These are phyloP conservation scores for Clarias fuscus DNA, from an alignment of 2,797 vertebrate species.

Conservation along the genomic window DNA sequence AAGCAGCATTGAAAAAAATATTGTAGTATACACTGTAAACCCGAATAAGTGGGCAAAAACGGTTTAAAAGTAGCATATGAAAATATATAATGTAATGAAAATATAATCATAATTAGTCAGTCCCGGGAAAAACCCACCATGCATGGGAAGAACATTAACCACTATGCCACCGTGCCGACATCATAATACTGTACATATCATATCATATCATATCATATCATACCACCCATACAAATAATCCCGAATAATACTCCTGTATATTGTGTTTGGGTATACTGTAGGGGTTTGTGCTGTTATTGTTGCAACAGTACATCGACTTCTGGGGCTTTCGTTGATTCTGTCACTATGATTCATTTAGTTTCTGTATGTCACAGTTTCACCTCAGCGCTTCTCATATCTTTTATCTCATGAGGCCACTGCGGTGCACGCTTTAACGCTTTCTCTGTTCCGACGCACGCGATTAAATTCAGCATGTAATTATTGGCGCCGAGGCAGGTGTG, in stretches of 20 bases:
- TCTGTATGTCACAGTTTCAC: neutral
- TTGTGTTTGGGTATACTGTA: too few species aligned
- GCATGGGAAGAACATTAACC: too few species aligned
- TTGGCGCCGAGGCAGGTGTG: constrained; percentile 1
- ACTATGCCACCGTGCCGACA: neutral
- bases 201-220: neutral
- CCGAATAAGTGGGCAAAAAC: too few species aligned
- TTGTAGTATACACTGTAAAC: too few species aligned
- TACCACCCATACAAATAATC: neutral
- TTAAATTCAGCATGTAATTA: constrained; percentile 21
- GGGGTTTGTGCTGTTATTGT: neutral
- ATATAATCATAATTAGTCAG: too few species aligned
- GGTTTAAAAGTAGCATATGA: too few species aligned
- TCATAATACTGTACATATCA: neutral
- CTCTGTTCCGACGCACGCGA: constrained; percentile 4
- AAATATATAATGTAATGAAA: too few species aligned
- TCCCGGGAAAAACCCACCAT: too few species aligned
- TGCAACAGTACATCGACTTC: neutral
- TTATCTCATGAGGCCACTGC: neutral
- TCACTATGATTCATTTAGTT: neutral
- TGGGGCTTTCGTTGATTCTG: neutral
- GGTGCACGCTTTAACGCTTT: neutral
- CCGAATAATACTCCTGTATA: neutral
- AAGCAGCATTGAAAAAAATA: too few species aligned
- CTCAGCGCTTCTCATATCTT: neutral